A percentile compares a stretch with the other conserved stretches of the same genome.
Conservation (phyloP, 37 sponge, comb jelly and placozoan species). For the Ephydatia muelleri region DNA sequence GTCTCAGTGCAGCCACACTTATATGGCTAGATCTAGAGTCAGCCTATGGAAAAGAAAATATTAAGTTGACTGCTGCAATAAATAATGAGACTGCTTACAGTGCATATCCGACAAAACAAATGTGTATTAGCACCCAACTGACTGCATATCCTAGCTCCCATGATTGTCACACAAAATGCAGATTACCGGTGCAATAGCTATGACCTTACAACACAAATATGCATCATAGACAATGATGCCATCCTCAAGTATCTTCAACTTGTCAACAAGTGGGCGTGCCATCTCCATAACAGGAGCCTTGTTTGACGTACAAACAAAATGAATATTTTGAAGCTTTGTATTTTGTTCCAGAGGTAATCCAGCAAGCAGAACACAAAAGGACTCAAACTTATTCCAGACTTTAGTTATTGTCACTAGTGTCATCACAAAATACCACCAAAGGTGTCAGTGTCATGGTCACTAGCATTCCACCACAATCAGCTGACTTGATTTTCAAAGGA, state of each 20-base stretch:
- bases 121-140: constrained; percentile 17
- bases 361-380: constrained; percentile 24
- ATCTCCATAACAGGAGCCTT: constrained; percentile 10
- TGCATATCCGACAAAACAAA: constrained; percentile 26
- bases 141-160: constrained; percentile 9
- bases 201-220: not conserved
- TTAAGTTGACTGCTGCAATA: no score
- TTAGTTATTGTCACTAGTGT: no score
- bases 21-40: no score
- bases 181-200: constrained; percentile 15
- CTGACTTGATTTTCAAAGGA: no score
- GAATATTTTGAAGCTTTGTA: constrained; percentile 15
- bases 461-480: no score
- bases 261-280: constrained; percentile 11
- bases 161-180: constrained; percentile 17
- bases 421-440: not conserved
- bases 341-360: constrained; percentile 4
- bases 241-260: constrained; percentile 1
- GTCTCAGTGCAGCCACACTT: no score
- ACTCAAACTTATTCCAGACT: constrained; percentile 41
- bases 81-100: constrained; percentile 1
- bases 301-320: constrained; percentile 31
- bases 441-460: no score
- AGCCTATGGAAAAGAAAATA: no score
- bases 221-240: constrained; percentile 14